Conservation (phyloP, 2,888 invertebrate genomes). For the Euphydryas editha region DNA sequence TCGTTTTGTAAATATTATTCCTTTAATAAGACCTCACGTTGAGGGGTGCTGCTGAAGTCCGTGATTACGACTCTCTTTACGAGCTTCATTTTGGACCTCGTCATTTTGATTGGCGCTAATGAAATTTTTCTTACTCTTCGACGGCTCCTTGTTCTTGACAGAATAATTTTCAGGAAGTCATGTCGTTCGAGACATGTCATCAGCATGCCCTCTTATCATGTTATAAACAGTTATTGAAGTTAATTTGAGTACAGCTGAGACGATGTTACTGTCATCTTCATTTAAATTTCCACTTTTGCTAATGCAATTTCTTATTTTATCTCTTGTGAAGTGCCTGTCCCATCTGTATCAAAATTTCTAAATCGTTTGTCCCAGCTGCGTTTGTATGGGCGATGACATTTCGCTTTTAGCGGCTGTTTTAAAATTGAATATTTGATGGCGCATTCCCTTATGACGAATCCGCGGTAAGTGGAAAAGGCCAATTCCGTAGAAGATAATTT, state of each 20-base stretch:
- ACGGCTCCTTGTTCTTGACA: constrained; percentile 81
- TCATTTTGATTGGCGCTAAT: constrained; percentile 84
- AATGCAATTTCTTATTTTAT: constrained; percentile 80
- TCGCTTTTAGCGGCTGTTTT: constrained; percentile 83
- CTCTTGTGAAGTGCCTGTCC: constrained; percentile 76
- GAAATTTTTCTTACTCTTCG: constrained; percentile 81
- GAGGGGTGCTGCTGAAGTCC: constrained; percentile 81
- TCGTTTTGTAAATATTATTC: constrained; percentile 85
- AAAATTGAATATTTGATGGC: constrained; percentile 84
- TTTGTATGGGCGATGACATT: constrained; percentile 79
- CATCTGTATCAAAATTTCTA: constrained; percentile 81
- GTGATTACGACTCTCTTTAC: constrained; percentile 83
- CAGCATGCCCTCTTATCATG: constrained; percentile 61
- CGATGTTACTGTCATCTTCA: constrained; percentile 72
- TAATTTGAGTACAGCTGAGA: constrained; percentile 70
- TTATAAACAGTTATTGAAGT: constrained; percentile 68
- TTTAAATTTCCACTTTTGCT: constrained; percentile 79
- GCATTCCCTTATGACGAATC: constrained; percentile 80
- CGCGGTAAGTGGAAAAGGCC: constrained; percentile 68
- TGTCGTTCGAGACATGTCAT: constrained; percentile 63
- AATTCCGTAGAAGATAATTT: constrained; percentile 72
- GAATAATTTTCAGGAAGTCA: constrained; percentile 74
- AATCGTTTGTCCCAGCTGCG: constrained; percentile 82
- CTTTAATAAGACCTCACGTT: constrained; percentile 84
- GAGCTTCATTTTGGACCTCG: constrained; percentile 83